These are phyloP conservation scores for Antennarius maculatus DNA, from an alignment of 2,797 vertebrate genomes.

Conservation along the genomic window DNA sequence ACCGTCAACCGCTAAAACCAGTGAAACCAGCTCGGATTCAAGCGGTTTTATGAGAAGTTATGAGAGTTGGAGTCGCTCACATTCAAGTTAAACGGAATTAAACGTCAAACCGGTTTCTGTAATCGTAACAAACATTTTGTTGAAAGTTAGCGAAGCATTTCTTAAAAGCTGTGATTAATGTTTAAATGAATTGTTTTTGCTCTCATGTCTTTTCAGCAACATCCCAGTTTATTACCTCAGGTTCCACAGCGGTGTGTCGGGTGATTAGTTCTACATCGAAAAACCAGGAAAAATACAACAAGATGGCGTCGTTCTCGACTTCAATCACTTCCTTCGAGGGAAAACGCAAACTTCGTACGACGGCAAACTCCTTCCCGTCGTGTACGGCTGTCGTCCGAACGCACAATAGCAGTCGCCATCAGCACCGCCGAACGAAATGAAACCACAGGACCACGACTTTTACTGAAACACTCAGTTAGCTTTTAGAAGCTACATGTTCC, in stretches of 20 bases:
- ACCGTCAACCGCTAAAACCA: neutral
- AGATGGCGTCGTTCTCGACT: conserved; percentile 37
- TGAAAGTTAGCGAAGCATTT: neutral
- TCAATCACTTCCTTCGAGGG: conserved; percentile 40
- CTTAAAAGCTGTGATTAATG: neutral
- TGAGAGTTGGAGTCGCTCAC: too few relatives aligned
- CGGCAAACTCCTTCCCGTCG: neutral
- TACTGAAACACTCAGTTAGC: too few relatives aligned
- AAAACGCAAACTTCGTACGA: conserved; percentile 31
- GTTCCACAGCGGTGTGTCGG: neutral
- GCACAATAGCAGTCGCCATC: conserved; percentile 21
- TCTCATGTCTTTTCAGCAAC: too few relatives aligned
- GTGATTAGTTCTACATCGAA: conserved; percentile 42
- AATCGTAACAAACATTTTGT: conserved; percentile 3
- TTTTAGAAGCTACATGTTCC: too few relatives aligned
- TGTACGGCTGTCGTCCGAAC: conserved; percentile 10
- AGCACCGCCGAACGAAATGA: conserved; percentile 27
- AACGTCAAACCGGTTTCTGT: neutral
- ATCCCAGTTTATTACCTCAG: too few relatives aligned
- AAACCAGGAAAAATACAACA: conserved; percentile 37
- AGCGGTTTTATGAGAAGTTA: too few relatives aligned
- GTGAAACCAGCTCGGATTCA: neutral
- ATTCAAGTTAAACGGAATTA: too few relatives aligned
- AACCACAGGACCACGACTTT: neutral
- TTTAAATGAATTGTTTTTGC: neutral